Base-by-base conservation (phyloP, 2,888 invertebrate species). In the Dicranocentrus wangi region DNA sequence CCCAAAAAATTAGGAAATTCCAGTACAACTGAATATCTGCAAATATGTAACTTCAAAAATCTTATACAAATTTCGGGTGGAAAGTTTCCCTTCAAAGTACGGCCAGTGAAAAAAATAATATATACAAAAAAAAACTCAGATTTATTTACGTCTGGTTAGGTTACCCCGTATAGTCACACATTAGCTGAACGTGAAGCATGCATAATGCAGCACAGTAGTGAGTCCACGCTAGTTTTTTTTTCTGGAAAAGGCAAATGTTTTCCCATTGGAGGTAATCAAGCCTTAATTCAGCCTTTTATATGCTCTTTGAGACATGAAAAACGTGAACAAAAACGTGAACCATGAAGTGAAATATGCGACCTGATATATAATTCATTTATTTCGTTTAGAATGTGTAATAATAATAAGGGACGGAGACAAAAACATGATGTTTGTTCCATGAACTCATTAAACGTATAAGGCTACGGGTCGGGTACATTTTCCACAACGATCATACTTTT, bases 191-290 rank as follows among this genome's bases (percentile, higher is more conserved):
- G 65, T 65, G 42, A 42, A 65, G 65, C 65, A 43, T 65, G 65
- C 65, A 43, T 43, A 65, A 65, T 65, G 65, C 42, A 43, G 19
- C 65, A 21, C 65, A 65, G 43, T 23, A 43, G 43, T 39, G 15
- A 17, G 23, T 23, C 65, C 23, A 10, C 15, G n/a, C 32, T 5
- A 32, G 32, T 21, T 53, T 21, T 39, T 7, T 10, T 65, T 63
- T 55, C 65, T 39, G 17, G 42, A 76, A 73, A 63, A 66, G 78
- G 65, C 60, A 58, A 47, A 73, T 73, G 60, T 80, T 80, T 80
- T 80, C 73, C 80, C 60, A 73, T 55, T 58, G 42, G 58, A 70
- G 75, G 53, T 81, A 81, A 81, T 81, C 80, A 80, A 72, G 72
- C 69, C 69, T 69, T 76, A 66, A 76, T 76, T 76, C 58, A 58